Base-by-base conservation (phyloP, 2,797 vertebrate genomes). In the Lutjanus argentimaculatus region DNA sequence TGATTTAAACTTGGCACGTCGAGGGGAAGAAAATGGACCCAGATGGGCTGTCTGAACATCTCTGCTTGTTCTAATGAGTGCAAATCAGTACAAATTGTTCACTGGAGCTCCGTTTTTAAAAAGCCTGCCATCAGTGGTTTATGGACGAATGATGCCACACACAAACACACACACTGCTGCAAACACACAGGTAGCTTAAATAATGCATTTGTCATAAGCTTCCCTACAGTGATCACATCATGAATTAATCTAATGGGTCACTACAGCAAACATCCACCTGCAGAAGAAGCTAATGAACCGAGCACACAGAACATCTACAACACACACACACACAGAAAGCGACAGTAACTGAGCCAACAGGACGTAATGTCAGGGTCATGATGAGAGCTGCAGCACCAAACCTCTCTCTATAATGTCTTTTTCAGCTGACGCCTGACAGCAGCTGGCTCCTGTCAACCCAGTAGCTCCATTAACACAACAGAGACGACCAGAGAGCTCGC, bases 31-130 rank as follows among this genome's bases (percentile, higher is more conserved):
- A 90, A 90, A 83, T 30, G 17, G 53, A 85, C 49, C 57, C 55
- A 62, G 56, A 65, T 72, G 67, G 71, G 71, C 49, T 15, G 58
- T 68, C 89, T 86, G 70, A 77, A 81, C 67, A 61, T 72, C 71
- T 79, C 73, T 83, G 77, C 73, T 79, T 66, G 72, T 85, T 87
- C 42, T 90, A 90, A 93, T 89, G 82, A 30, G 69, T 83, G 77
- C 72, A 93, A 87, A 95, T 92, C 75, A 88, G 79, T 49, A 75
- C 90, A 91, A 81, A 93, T 90, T 90, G 84, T 85, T 84, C 36
- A 2, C 51, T 68, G 67, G 51, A 67, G 68, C 84, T 64, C 25
- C 53, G 4, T 75, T 82, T 82, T 71, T 46, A 63, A 83, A 86
- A 80, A 73, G 4, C 55, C 53, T 67, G n/a, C 46, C 42, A 45